Conservation (phyloP, 2,888 invertebrate species). For the Trichopoda pennipes region DNA sequence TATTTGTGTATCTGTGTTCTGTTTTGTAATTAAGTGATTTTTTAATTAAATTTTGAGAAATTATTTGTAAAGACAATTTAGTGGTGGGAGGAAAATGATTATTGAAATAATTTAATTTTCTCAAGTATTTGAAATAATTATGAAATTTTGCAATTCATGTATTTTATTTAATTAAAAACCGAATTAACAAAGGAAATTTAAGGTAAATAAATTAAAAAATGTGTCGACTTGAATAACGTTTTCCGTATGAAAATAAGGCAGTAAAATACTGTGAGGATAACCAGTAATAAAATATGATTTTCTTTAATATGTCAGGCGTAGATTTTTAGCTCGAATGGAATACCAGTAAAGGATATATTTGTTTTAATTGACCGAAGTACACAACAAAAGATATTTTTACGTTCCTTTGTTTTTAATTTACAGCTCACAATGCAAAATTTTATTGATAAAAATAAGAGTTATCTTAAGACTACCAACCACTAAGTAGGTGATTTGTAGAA, state of each 20-base stretch:
- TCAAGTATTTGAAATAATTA: constrained; percentile 61
- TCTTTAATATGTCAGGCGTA: not conserved
- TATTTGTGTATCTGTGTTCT: constrained; percentile 37
- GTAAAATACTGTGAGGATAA: not conserved
- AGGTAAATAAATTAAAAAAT: not conserved
- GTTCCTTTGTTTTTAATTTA: no score
- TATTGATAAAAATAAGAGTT: no score
- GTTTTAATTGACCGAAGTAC: no score
- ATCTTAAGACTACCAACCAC: no score
- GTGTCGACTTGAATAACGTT: not conserved
- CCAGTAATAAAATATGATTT: not conserved
- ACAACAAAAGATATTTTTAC: no score
- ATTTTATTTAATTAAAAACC: constrained; percentile 49
- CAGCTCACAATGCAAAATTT: no score
- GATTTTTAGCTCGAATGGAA: no score
- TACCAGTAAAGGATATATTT: no score
- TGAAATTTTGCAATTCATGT: constrained; percentile 57
- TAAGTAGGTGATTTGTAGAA: no score
- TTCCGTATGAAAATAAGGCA: not conserved
- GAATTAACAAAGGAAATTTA: constrained; percentile 13
- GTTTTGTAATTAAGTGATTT: constrained; percentile 67
- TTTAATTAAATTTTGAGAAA: constrained; percentile 63
- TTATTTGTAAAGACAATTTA: constrained; percentile 14
- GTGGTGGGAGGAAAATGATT: constrained; percentile 8
- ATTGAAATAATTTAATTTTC: constrained; percentile 61